Evolutionary conservation across 2,113 vertebrate species (phyloP).

Genomic region (Ceyx margarethae): DNA sequence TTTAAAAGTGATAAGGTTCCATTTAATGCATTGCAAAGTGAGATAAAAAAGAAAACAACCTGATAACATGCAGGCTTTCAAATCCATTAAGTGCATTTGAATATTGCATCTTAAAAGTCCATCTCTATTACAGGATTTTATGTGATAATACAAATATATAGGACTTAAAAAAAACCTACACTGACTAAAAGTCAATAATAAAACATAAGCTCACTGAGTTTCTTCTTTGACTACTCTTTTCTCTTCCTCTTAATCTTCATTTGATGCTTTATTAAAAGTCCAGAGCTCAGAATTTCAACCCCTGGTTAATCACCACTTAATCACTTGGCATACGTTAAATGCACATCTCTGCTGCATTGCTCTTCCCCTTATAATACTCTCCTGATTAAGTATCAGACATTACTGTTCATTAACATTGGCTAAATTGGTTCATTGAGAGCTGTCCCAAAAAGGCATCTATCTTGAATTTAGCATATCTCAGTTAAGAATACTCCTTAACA

Average conservation of each 20-base stretch:
- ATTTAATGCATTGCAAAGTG: neutral
- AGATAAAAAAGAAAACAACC: neutral
- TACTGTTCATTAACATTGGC: neutral
- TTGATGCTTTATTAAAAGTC: conserved; percentile 47
- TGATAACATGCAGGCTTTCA: neutral
- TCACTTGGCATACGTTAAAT: conserved; percentile 14
- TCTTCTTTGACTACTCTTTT: neutral
- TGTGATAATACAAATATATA: neutral
- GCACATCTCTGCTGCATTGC: neutral
- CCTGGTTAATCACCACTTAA: conserved; percentile 40
- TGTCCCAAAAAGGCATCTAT: neutral
- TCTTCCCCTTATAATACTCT: neutral
- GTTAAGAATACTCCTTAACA: neutral
- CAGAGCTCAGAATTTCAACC: conserved; percentile 26
- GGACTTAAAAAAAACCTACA: neutral
- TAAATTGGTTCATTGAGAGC: neutral
- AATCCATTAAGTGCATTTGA: neutral
- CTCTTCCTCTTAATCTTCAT: conserved; percentile 42
- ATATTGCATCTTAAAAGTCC: neutral
- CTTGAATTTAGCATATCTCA: neutral
- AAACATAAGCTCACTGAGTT: neutral
- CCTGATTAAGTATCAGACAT: conserved; percentile 1
- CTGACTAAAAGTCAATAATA: neutral
- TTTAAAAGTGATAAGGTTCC: neutral
- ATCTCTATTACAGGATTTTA: neutral